Evolutionary conservation across 2,113 vertebrate species (phyloP).

Genomic region (Baryphthengus martii): DNA sequence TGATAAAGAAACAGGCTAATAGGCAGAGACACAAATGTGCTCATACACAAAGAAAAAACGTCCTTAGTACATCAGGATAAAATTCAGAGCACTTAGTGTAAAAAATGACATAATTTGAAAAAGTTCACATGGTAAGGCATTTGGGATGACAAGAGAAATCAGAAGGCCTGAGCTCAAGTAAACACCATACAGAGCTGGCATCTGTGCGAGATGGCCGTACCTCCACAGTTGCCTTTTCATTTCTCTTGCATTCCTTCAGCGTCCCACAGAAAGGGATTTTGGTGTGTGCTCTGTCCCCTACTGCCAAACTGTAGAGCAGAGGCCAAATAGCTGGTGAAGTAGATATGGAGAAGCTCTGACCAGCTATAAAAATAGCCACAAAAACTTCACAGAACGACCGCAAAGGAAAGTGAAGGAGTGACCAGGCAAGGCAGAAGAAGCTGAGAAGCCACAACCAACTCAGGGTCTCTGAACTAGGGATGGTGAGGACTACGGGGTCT

Average conservation of each 20-base stretch:
- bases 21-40: not conserved
- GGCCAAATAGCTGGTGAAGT: not conserved
- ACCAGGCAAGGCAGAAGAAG: not conserved
- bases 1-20: not conserved
- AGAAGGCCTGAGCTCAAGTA: not conserved
- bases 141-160: not conserved
- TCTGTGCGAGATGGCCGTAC: not conserved
- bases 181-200: not conserved
- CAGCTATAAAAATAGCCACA: not conserved
- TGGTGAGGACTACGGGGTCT: not conserved
- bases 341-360: not conserved
- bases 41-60: not conserved
- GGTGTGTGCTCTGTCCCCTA: not conserved
- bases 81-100: not conserved
- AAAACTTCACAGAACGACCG: not conserved
- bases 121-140: not conserved
- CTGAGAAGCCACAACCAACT: not conserved
- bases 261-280: not conserved
- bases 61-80: not conserved
- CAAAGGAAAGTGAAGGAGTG: not conserved
- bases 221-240: not conserved
- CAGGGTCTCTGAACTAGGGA: not conserved
- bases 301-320: not conserved
- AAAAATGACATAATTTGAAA: not conserved
- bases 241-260: not conserved